Base-by-base conservation (phyloP, 2,888 invertebrate species). In the Cephus pygmeus region DNA sequence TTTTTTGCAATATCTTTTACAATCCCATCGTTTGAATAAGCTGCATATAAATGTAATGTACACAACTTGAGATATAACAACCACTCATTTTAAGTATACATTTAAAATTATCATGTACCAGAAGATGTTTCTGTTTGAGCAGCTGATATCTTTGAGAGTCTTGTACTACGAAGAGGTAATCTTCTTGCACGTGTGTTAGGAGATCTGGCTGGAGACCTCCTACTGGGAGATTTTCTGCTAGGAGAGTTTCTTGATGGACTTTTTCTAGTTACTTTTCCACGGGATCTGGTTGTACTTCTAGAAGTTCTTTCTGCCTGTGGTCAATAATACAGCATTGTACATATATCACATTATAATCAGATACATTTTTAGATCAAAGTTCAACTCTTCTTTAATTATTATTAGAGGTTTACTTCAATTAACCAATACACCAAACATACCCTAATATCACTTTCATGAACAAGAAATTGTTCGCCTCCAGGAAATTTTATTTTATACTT, bases 401-500 rank as follows among this genome's bases (percentile, higher is more conserved):
- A 15, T 56, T 56, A 23, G 56, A 23, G 56, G 0, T 56, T 56
- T 56, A 23, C 23, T 56, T 56, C 56, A 56, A 56, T 56, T 56
- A 56, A 56, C 1, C 23, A 2, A 56, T 56, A 56, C 9, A 36
- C 34, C 77, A 75, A 56, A 40, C 69, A 77, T 83, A 90, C 91
- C 86, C 85, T 88, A 31, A 88, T 80, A 74, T 90, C 86, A 15
- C 79, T 83, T 73, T 85, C 86, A 34, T 81, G 81, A 23, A 90
- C 77, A 4, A 81, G 86, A 71, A 85, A 79, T 75, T 90, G 88
- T 11, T 79, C 83, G 30, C 90, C 91, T 34, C 87, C 85, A 76
- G 85, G 85, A 77, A 89, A 90, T 77, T 86, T 79, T 73, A 91
- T 85, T 36, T 83, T 86, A 73, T 89, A 91, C 40, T 83, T 85